A percentile compares a stretch with the other conserved stretches of the same genome.
Conservation (phyloP, 2,113 vertebrate species). For the Leucopsar rothschildi region DNA sequence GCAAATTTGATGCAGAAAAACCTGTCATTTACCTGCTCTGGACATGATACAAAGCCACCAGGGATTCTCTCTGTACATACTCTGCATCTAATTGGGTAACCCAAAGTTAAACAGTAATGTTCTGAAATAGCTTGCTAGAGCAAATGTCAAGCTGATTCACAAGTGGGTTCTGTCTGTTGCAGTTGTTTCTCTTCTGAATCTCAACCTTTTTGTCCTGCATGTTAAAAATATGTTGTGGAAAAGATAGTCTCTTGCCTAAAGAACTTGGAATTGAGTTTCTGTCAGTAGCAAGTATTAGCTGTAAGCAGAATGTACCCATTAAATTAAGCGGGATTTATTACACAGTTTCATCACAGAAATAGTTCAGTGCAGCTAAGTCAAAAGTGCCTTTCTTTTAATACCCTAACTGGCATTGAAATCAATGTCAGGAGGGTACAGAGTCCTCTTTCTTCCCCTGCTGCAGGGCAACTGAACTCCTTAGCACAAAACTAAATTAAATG, state of each 20-base stretch:
- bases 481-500: neutral
- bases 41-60: neutral
- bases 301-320: neutral
- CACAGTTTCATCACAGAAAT: neutral
- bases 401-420: neutral
- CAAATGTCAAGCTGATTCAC: conserved; percentile 5
- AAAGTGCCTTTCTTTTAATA: neutral
- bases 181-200: neutral
- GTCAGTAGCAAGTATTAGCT: neutral
- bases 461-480: neutral
- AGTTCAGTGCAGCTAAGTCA: neutral
- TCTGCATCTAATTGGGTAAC: neutral
- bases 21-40: neutral
- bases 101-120: neutral
- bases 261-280: neutral
- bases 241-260: neutral
- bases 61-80: neutral
- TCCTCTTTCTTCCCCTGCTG: neutral
- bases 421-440: neutral
- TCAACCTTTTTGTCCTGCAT: neutral
- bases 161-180: neutral
- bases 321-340: neutral
- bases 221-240: neutral
- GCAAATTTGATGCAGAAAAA: neutral
- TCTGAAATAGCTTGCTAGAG: neutral